Base-by-base conservation (phyloP, 2,888 invertebrate genomes). In the Hylaea fasciaria region DNA sequence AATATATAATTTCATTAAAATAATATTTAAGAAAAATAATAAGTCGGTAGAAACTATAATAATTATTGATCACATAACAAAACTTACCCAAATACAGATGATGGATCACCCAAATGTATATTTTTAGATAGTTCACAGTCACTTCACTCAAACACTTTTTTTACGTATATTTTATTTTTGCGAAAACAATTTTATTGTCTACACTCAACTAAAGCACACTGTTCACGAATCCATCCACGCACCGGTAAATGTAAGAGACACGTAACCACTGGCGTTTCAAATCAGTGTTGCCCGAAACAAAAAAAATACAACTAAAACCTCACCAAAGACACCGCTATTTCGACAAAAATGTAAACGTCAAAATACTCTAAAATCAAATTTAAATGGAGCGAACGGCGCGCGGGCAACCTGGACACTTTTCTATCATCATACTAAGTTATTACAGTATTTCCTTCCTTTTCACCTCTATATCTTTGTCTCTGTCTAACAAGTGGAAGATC, bases 401-500 rank as follows among this genome's bases (percentile, higher is more conserved):
- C 74, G 78, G 68, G 83, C 82, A 77, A 81, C 84, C 81, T 84
- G 77, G 64, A 62, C 80, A 62, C 70, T 82, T 68, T 74, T 77
- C 75, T 78, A 81, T 85, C 85, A 84, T 74, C 74, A 72, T 84
- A 32, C 76, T 86, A 77, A 78, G 72, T 72, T 65, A 71, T 77
- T 71, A 68, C 54, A 50, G 50, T 76, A 67, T 60, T 43, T 65
- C 61, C 65, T 58, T 85, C 84, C 70, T 78, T 69, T 62, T 84
- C 77, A 63, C 41, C 64, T 63, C 52, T 69, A 77, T 79, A 68
- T 57, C 57, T 28, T 66, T 66, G 60, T 85, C 82, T 81, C 76
- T 68, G 59, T 84, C 69, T 56, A 48, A 62, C 72, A 62, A 68
- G 69, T 76, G 69, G 73, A 79, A 78, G 78, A 53, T 68, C 64